Conservation (phyloP, 1,140 invertebrate genomes). For the Ladona fulva region DNA sequence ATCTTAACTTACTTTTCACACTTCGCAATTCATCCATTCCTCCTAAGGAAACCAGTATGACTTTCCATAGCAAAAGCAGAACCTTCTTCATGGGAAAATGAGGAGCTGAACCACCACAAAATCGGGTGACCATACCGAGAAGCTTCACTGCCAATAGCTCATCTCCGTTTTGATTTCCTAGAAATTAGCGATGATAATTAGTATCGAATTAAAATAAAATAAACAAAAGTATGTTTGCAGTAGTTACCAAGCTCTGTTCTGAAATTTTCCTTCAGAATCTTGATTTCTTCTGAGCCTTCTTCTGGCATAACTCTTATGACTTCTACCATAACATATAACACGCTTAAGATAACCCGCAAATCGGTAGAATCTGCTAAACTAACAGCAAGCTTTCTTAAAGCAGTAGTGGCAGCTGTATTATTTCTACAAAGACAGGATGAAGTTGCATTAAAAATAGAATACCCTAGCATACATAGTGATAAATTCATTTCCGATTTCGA, state of each 20-base stretch:
- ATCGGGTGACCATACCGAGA: slow-evolving; percentile 86
- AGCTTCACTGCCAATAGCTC: slow-evolving; percentile 82
- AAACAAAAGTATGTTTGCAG: too few species aligned
- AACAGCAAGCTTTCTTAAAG: slow-evolving; percentile 78
- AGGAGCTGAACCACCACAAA: slow-evolving; percentile 86
- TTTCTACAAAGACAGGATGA: too few species aligned
- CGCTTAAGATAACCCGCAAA: slow-evolving; percentile 81
- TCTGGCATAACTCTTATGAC: slow-evolving; percentile 42
- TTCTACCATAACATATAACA: slow-evolving; percentile 91
- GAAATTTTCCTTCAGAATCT: slow-evolving; percentile 62
- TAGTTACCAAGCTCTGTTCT: slow-evolving; percentile 65
- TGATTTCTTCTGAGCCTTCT: slow-evolving; percentile 53
- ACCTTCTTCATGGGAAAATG: slow-evolving; percentile 99
- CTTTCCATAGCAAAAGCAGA: slow-evolving; percentile 91
- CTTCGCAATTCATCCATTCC: slow-evolving; percentile 72
- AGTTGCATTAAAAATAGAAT: too few species aligned
- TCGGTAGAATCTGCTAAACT: slow-evolving; percentile 87
- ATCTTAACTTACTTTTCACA: slow-evolving; percentile 46
- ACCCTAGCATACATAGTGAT: too few species aligned
- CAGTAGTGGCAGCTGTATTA: slow-evolving; percentile 58
- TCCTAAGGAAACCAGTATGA: slow-evolving; percentile 80
- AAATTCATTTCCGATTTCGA: too few species aligned
- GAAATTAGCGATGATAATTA: too few species aligned
- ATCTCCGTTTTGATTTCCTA: slow-evolving; percentile 48
- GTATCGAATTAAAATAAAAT: too few species aligned